Percentiles rank a stretch among this genome's conserved stretches.
phyloP scores from a whole-genome alignment of 2,888 invertebrate species.

The Oeneis ivallda region DNA sequence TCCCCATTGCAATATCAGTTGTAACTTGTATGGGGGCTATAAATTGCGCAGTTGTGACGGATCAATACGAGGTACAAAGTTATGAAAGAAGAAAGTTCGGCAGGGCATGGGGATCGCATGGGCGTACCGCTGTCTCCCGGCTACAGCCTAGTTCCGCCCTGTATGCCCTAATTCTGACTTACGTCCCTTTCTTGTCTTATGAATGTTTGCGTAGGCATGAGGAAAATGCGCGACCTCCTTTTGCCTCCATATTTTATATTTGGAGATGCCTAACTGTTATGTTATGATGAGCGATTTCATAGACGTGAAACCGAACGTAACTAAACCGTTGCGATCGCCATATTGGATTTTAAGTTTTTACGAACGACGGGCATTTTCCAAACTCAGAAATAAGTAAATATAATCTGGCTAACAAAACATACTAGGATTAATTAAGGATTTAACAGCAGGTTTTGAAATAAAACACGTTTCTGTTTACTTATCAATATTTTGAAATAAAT shows the following conservation, averaged over 20 bases:
- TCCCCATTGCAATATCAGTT: constrained; percentile 47
- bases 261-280: constrained; percentile 28
- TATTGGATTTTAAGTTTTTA: constrained; percentile 1
- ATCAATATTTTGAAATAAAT: background rate
- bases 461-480: background rate
- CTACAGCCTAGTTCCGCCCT: constrained; percentile 79
- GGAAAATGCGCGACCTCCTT: constrained; percentile 44
- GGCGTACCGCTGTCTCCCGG: constrained; percentile 73
- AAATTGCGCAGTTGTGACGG: constrained; percentile 79
- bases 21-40: constrained; percentile 54
- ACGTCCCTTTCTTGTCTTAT: constrained; percentile 56
- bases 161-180: constrained; percentile 79
- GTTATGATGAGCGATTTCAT: constrained; percentile 24
- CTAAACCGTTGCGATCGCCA: background rate
- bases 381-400: background rate
- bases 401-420: background rate
- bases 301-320: constrained; percentile 6
- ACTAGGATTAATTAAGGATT: background rate
- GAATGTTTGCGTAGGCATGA: constrained; percentile 58
- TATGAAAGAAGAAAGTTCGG: constrained; percentile 81
- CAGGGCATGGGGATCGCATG: constrained; percentile 75
- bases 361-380: background rate
- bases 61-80: constrained; percentile 79
- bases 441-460: background rate
- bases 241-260: constrained; percentile 33